A percentile compares a stretch with the other conserved stretches of the same genome.
Conservation (phyloP, 92 coral and sea anemone species). For the Plumapathes pennacea region DNA sequence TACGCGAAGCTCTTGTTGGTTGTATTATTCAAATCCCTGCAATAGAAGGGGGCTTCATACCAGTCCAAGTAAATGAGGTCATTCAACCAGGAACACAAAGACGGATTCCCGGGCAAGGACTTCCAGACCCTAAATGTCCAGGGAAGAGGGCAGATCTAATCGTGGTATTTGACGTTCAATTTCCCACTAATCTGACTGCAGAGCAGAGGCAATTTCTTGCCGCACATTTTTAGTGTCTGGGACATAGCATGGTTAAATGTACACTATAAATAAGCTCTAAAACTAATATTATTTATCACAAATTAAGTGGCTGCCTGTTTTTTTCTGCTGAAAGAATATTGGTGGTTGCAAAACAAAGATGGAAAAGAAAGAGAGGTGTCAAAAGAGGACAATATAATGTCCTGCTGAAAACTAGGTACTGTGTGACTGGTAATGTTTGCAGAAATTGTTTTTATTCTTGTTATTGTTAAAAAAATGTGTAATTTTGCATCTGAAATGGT, state of each 20-base stretch:
- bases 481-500: too few relatives aligned
- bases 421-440: too few relatives aligned
- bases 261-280: not conserved
- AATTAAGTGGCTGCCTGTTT: too few relatives aligned
- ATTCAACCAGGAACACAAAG: constrained; percentile 96
- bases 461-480: too few relatives aligned
- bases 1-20: constrained; percentile 84
- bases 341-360: too few relatives aligned
- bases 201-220: constrained; percentile 73
- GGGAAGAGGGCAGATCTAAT: constrained; percentile 82
- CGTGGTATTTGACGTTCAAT: constrained; percentile 87
- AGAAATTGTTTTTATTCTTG: too few relatives aligned
- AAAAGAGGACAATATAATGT: too few relatives aligned
- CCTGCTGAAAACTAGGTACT: too few relatives aligned
- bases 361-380: too few relatives aligned
- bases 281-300: too few relatives aligned
- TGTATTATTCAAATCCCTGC: constrained; percentile 80
- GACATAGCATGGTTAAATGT: not conserved
- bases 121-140: constrained; percentile 79
- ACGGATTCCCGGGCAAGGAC: constrained; percentile 85
- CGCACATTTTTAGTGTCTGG: not conserved
- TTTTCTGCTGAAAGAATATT: too few relatives aligned
- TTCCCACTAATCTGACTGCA: constrained; percentile 78
- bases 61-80: constrained; percentile 85
- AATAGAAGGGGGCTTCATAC: constrained; percentile 73